These are phyloP conservation scores for Sialis fuliginosa DNA, from an alignment of 2,888 invertebrate species.

Conservation along the genomic window DNA sequence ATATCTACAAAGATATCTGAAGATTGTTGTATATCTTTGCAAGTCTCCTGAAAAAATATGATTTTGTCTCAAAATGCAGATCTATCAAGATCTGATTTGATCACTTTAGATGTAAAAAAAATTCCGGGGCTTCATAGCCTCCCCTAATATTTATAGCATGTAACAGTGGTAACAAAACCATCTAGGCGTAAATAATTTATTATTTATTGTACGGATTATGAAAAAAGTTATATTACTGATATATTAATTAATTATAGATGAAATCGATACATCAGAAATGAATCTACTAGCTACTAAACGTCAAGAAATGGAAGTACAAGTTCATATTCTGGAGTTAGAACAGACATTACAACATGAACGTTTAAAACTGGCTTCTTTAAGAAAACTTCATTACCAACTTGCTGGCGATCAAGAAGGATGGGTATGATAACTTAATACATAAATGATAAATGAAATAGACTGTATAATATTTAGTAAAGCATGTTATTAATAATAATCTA, in stretches of 20 bases:
- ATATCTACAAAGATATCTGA: too few relatives aligned
- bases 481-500: too few relatives aligned
- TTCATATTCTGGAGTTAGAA: constrained; percentile 84
- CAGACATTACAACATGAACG: constrained; percentile 79
- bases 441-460: background rate
- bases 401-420: constrained; percentile 42
- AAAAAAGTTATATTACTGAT: constrained; percentile 8
- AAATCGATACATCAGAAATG: constrained; percentile 76
- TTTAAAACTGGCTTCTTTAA: constrained; percentile 62
- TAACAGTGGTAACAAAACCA: too few relatives aligned
- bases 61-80: too few relatives aligned
- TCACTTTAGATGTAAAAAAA: too few relatives aligned
- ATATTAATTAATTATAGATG: constrained; percentile 35
- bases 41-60: too few relatives aligned
- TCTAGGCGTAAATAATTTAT: too few relatives aligned
- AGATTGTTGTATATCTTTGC: too few relatives aligned
- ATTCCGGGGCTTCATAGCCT: too few relatives aligned
- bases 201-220: constrained; percentile 1
- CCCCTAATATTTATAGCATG: too few relatives aligned
- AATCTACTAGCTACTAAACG: constrained; percentile 89
- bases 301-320: constrained; percentile 95
- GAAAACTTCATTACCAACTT: constrained; percentile 83
- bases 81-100: too few relatives aligned
- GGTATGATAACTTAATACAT: constrained; percentile 3
- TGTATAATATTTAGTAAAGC: too few relatives aligned